Evolutionary conservation across 2,888 invertebrate genomes (phyloP), one percentile per base, ranked within the genome.

Genomic region (Melinaea menophilus): DNA sequence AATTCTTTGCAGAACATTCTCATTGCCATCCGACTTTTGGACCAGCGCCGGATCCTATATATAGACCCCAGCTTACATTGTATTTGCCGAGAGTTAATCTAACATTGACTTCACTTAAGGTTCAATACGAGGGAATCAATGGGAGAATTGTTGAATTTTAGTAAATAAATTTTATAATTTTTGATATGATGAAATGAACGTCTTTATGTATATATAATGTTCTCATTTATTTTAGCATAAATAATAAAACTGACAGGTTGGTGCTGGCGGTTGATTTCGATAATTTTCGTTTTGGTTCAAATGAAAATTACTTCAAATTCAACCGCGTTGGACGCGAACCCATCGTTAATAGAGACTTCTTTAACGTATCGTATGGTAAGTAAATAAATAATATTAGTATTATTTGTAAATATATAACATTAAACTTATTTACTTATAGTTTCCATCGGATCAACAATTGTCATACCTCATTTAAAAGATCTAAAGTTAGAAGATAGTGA

Each of bases 271-370:
- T 79, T 0, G 69, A 70, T 31, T 75, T 78, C 37, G 33, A 51
- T 2, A 72, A 61, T 0, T 41, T 75, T 4, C 64, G 35, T 3
- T 5, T 63, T 11, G 65, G 41, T 11, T 62, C 73, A 12, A 69
- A 65, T 3, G 68, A 61, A 13, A 55, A 35, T 1, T 72, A 71
- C 22, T 69, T 76, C 12, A 68, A 64, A 0, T 75, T 75, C 59
- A 65, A 75, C 9, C 71, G 75, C 0, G 71, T 71, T n/a, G 77
- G 69, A 0, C 73, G 72, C 46, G 79, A 78, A 13, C 72, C 79
- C 0, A 34, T 62, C 4, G 56, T 67, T 7, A 64, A 31, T 13
- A n/a, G 22, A 31, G 33, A 51, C 60, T 35, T 7, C 59, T 31
- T 65, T 2, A 51, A 46, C n/a, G 22, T 59, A 7, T 33, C n/a